A percentile compares a stretch with the other conserved stretches of the same genome.
Conservation (phyloP, 2,113 vertebrate species). For the Emydura subglobosa region DNA sequence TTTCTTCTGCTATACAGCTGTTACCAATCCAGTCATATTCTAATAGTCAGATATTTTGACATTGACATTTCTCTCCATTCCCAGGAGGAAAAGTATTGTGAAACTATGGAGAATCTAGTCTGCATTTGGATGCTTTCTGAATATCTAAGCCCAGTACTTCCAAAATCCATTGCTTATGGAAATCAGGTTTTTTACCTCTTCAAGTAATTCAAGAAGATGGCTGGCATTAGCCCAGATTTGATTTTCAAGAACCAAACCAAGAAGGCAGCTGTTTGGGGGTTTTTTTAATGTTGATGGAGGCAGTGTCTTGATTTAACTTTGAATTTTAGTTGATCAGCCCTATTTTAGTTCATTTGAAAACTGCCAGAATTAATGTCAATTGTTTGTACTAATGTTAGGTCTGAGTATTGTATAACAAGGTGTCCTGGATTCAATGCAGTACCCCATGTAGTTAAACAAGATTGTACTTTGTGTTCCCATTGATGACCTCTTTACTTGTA, state of each 20-base stretch:
- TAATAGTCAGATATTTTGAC: background rate
- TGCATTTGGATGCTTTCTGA: background rate
- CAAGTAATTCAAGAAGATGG: background rate
- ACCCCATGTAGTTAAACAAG: background rate
- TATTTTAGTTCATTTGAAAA: background rate
- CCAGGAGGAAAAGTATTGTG: background rate
- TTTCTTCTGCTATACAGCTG: background rate
- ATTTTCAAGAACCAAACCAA: background rate
- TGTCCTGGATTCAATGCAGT: background rate
- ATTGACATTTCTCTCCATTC: background rate
- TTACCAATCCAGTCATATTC: background rate
- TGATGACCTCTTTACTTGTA: background rate
- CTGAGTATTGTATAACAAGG: background rate
- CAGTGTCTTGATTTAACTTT: background rate
- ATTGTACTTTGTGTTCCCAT: background rate
- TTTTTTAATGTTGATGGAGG: background rate
- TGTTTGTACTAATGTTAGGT: background rate
- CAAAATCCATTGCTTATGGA: background rate
- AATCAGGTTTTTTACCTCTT: background rate
- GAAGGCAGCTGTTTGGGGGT: background rate
- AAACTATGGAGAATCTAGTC: background rate
- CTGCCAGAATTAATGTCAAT: background rate
- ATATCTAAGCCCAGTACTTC: background rate
- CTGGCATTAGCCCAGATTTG: accelerated
- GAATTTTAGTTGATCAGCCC: background rate